Conservation (phyloP, 2,113 vertebrate species). For the Notarius quadriscutis region DNA sequence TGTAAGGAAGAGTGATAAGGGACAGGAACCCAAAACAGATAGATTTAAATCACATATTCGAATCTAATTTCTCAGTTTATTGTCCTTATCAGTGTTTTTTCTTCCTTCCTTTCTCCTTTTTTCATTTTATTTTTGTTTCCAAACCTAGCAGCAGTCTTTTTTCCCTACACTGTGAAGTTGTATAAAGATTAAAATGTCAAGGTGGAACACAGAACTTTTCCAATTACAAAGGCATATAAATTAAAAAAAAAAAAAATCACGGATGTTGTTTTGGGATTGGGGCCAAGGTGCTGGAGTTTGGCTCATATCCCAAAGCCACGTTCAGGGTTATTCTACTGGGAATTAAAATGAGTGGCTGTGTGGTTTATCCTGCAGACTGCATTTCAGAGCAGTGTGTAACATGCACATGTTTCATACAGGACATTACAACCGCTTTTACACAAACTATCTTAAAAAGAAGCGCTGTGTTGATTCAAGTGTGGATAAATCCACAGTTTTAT, state of each 20-base stretch:
- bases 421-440: neutral
- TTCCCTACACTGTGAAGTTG: neutral
- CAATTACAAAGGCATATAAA: neutral
- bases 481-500: neutral
- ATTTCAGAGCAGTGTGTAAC: neutral
- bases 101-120: neutral
- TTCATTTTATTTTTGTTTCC: conserved; percentile 4
- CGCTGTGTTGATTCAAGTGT: neutral
- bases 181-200: neutral
- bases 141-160: neutral
- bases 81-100: conserved; percentile 29
- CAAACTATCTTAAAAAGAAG: neutral
- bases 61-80: conserved; percentile 34
- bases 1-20: neutral
- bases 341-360: neutral
- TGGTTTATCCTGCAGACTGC: neutral
- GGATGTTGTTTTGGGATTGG: neutral
- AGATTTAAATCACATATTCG: conserved; percentile 43
- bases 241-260: neutral
- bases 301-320: neutral
- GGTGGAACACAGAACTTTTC: neutral
- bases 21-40: neutral
- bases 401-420: neutral
- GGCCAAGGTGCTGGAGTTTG: neutral
- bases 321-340: neutral